Conservation (phyloP, 2,113 vertebrate genomes). For the Dipodomys stephensi region DNA sequence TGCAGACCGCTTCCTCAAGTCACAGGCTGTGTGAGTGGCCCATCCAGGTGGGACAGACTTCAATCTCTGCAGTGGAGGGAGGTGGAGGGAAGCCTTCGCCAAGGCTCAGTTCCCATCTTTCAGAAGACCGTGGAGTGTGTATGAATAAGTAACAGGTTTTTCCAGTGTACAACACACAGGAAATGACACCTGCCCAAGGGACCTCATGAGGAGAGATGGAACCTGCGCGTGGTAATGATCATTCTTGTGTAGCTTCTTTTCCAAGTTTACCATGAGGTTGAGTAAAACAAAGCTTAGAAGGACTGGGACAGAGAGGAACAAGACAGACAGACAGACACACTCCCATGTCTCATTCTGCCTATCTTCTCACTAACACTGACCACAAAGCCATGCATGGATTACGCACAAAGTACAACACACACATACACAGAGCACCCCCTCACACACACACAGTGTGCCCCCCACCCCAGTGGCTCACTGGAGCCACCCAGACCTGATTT, state of each 20-base stretch:
- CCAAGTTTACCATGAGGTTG: too few species aligned
- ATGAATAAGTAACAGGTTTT: slow-evolving; percentile 81
- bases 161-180: background rate
- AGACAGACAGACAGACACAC: background rate
- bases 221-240: background rate
- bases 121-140: slow-evolving; percentile 55
- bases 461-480: too few species aligned
- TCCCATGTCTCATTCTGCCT: rapidly evolving
- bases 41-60: too few species aligned
- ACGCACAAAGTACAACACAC: background rate
- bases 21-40: too few species aligned
- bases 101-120: slow-evolving; percentile 55
- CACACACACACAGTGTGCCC: too few species aligned
- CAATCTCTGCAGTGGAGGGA: too few species aligned
- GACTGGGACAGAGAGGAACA: background rate
- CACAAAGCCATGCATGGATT: too few species aligned
- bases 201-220: slow-evolving; percentile 54
- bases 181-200: slow-evolving; percentile 60
- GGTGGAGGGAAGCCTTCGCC: too few species aligned
- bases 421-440: too few species aligned
- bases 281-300: slow-evolving; percentile 49
- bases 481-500: too few species aligned
- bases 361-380: too few species aligned
- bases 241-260: slow-evolving; percentile 33
- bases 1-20: too few species aligned